A percentile compares a stretch with the other conserved stretches of the same genome.
phyloP scores from a whole-genome alignment of 2,113 vertebrate genomes.

The Mystacornis crossleyi region DNA sequence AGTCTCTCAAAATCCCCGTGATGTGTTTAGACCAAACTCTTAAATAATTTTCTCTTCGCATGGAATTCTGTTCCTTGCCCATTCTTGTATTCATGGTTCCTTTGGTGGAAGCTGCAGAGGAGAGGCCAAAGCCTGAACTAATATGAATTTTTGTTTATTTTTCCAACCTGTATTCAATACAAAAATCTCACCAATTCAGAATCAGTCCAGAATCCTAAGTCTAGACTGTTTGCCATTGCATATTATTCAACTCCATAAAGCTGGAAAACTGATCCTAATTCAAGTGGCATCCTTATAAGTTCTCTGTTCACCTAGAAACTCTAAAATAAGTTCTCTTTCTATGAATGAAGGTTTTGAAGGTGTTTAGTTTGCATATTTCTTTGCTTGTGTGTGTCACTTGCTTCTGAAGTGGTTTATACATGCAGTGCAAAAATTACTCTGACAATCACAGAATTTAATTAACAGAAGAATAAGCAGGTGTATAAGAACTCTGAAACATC shows the following conservation, averaged over 20 bases:
- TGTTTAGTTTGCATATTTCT: neutral
- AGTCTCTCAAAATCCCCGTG: neutral
- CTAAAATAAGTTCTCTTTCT: neutral
- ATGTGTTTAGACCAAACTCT: neutral
- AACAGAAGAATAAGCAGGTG: conserved; percentile 47
- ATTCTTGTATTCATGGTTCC: neutral
- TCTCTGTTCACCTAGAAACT: neutral
- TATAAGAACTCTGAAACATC: neutral
- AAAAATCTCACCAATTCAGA: neutral
- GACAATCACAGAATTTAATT: conserved; percentile 48
- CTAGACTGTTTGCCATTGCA: neutral
- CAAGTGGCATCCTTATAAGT: neutral
- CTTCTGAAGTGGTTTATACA: neutral
- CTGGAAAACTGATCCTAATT: neutral
- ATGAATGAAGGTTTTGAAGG: neutral
- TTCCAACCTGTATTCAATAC: neutral
- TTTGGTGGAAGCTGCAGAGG: neutral
- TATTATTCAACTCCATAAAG: neutral
- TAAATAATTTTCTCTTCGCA: neutral
- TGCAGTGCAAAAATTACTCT: conserved; percentile 11
- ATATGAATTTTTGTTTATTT: neutral
- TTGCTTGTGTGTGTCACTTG: neutral
- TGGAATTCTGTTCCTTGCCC: neutral
- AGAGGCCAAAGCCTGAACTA: neutral
- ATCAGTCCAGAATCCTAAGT: neutral